phyloP scores from a whole-genome alignment of 2,888 invertebrate species.

The Papilio protenor region DNA sequence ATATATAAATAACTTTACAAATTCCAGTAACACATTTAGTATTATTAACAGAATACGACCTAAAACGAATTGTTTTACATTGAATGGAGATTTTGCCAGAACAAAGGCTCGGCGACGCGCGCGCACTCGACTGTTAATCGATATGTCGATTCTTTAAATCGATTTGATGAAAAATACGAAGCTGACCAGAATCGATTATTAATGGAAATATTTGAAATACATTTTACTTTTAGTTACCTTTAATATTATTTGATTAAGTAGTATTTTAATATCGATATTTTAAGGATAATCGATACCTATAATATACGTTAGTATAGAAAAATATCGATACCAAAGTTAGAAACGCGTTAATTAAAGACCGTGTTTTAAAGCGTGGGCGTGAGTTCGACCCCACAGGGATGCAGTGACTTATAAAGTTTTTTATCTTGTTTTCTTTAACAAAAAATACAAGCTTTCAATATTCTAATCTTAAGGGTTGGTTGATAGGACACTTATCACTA shows the following conservation, averaged over 20 bases:
- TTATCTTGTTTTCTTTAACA: neutral
- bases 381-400: conserved; percentile 58
- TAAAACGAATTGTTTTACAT: conserved; percentile 67
- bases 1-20: conserved; percentile 12
- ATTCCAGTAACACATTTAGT: conserved; percentile 39
- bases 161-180: neutral
- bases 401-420: conserved; percentile 49
- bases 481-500: neutral
- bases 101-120: conserved; percentile 22
- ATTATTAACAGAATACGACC: conserved; percentile 56
- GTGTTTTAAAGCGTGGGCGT: conserved; percentile 65
- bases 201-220: neutral
- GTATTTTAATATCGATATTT: too few species aligned
- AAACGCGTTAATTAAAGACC: conserved; percentile 55
- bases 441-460: conserved; percentile 12
- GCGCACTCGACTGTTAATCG: conserved; percentile 28
- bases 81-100: conserved; percentile 69
- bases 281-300: neutral
- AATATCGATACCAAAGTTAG: conserved; percentile 41
- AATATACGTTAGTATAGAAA: too few species aligned
- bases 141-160: conserved; percentile 30
- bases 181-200: neutral
- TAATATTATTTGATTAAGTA: neutral
- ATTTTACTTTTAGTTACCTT: neutral
- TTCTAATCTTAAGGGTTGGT: neutral